Evolutionary conservation across 2,888 invertebrate species (phyloP), one percentile per base, ranked within the genome.

Genomic region (Colletes collaris): DNA sequence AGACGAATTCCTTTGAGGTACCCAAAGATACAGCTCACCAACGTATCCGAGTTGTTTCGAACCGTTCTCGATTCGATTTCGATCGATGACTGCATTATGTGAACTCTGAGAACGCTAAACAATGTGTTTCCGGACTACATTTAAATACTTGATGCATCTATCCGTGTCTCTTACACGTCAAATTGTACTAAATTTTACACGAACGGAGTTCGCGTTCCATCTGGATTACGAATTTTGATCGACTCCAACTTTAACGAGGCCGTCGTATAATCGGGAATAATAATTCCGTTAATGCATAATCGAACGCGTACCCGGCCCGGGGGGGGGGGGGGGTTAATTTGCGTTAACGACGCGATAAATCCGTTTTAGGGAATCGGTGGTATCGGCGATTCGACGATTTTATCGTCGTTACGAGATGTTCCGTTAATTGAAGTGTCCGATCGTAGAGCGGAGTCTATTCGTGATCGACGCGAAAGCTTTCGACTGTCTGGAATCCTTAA

Each of bases 271-370:
- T 80, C 53, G 69, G 70, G 70, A 81, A 77, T 69, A 74, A 76
- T 81, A 76, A 81, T 76, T 77, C 76, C 58, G 77, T 82, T 77
- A 69, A 66, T 70, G 69, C 46, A 73, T 81, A 81, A 81, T 82
- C 64, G 56, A 82, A 59, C 59, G 46, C 19, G 55, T 19, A 13
- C 44, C 55, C 2, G 8, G 16, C 56, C 55, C 19, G 44, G 44
- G 46, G 59, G n/a, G n/a, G n/a, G n/a, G n/a, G n/a, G n/a, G n/a
- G n/a, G 68, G 74, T 63, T 85, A 79, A 84, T 84, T 77, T 83
- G 74, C 50, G 70, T 60, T 71, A 85, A 80, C 72, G 73, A 66
- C 52, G 66, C 55, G 67, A 67, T 68, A 76, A 76, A 84, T 74
- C 68, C 72, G 63, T 63, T 76, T 74, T 58, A 52, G 66, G 11